phyloP scores from a whole-genome alignment of 2,888 invertebrate genomes.

The Limnephilus marmoratus region DNA sequence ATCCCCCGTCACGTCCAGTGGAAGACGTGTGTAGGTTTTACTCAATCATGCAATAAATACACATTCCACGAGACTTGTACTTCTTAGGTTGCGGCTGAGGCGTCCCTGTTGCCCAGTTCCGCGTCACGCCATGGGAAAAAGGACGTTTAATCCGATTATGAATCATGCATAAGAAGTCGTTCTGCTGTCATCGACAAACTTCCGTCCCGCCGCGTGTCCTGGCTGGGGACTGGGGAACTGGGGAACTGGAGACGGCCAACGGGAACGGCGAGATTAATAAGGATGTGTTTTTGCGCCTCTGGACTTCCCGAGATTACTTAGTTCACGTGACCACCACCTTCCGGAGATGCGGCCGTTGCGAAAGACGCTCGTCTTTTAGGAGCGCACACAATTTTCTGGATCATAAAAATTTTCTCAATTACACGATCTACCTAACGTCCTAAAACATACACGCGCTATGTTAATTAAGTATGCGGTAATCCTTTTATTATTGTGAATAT shows the following conservation, averaged over 20 bases:
- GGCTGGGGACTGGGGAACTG: background rate
- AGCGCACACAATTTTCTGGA: slow-evolving; percentile 25
- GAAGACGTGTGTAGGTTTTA: background rate
- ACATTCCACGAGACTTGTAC: background rate
- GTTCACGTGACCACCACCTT: slow-evolving; percentile 29
- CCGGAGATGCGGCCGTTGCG: slow-evolving; percentile 35
- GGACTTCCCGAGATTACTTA: slow-evolving; percentile 51
- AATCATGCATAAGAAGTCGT: background rate
- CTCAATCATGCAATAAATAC: background rate
- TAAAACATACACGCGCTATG: background rate
- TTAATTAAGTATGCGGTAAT: background rate
- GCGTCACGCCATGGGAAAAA: background rate
- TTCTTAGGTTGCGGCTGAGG: background rate
- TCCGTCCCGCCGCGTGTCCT: background rate
- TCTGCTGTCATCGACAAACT: background rate
- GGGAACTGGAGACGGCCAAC: background rate
- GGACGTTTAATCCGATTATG: background rate
- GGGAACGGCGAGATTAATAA: slow-evolving; percentile 48
- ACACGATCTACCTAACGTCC: slow-evolving; percentile 10
- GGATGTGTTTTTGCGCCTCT: slow-evolving; percentile 60
- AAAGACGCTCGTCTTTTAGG: slow-evolving; percentile 12
- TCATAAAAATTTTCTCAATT: slow-evolving; percentile 43
- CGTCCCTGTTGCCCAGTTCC: background rate
- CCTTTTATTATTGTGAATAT: background rate
- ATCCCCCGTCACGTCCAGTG: background rate